These are phyloP conservation scores for Axea sp. DNA, from an alignment of 2,888 invertebrate species.

Conservation along the genomic window DNA sequence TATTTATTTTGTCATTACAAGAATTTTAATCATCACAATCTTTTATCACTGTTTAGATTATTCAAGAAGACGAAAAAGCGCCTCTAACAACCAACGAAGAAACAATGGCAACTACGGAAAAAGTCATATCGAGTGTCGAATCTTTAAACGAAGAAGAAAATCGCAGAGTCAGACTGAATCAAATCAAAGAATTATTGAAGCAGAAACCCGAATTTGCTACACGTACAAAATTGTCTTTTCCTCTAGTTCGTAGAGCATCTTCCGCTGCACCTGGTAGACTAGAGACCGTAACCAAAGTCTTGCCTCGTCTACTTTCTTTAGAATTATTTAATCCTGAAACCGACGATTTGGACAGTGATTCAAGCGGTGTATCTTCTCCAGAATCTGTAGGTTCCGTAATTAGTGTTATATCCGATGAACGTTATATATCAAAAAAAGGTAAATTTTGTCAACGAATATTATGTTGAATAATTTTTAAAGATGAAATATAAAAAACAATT, in stretches of 20 bases:
- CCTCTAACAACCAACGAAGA: constrained; percentile 13
- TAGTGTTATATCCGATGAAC: constrained; percentile 86
- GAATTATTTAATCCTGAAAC: constrained; percentile 94
- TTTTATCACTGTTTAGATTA: too few species aligned
- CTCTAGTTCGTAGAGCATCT: constrained; percentile 86
- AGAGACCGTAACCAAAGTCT: constrained; percentile 84
- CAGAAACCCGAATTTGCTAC: constrained; percentile 85
- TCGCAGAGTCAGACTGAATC: constrained; percentile 84
- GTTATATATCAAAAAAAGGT: constrained; percentile 73
- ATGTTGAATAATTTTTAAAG: too few species aligned
- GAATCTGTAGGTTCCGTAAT: constrained; percentile 93
- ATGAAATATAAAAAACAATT: too few species aligned
- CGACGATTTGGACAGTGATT: constrained; percentile 94
- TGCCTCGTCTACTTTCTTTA: constrained; percentile 88
- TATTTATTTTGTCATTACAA: neutral
- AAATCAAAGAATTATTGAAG: constrained; percentile 86
- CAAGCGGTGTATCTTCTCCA: constrained; percentile 92
- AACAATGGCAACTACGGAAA: constrained; percentile 4
- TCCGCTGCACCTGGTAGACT: constrained; percentile 81
- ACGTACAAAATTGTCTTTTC: constrained; percentile 82
- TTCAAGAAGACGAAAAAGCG: constrained; percentile 13
- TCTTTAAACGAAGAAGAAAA: constrained; percentile 78
- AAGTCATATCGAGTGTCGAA: constrained; percentile 55
- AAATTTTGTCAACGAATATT: neutral
- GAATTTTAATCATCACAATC: too few species aligned